Evolutionary conservation across 2,113 vertebrate species (phyloP).

Genomic region (Dasyprocta punctata): DNA sequence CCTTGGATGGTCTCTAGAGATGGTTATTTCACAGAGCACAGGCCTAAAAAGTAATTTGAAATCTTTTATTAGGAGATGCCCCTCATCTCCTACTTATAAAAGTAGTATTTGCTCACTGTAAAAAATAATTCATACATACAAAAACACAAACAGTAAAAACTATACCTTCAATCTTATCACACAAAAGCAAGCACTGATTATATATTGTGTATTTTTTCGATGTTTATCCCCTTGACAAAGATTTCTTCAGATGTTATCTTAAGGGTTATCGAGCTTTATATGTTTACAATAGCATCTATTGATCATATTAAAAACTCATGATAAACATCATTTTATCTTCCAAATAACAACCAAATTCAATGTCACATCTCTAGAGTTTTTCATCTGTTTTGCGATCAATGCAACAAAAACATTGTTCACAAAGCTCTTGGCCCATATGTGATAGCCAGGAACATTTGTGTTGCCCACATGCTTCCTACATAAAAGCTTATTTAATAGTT

Average conservation of each 20-base stretch:
- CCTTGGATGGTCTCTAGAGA: background rate
- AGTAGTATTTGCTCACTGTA: background rate
- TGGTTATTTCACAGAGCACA: background rate
- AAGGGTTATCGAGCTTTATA: background rate
- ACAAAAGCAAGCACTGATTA: background rate
- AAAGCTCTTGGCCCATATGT: background rate
- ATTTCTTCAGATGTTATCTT: background rate
- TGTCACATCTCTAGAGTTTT: background rate
- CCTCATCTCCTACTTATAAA: background rate
- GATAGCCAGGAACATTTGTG: background rate
- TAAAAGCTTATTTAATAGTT: background rate
- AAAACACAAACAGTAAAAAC: background rate
- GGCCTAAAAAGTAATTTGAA: background rate
- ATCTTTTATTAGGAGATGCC: background rate
- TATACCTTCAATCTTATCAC: fast-evolving
- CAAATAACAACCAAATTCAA: background rate
- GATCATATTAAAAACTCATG: background rate
- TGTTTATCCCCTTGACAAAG: no score
- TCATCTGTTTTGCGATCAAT: background rate
- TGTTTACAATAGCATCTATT: background rate
- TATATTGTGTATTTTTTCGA: background rate
- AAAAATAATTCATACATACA: background rate
- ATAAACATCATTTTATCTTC: background rate
- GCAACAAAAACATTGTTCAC: background rate
- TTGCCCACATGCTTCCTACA: background rate